A percentile compares a stretch with the other conserved stretches of the same genome.
Conservation (phyloP, 2,888 invertebrate species). For the Drosophila seclusa region DNA sequence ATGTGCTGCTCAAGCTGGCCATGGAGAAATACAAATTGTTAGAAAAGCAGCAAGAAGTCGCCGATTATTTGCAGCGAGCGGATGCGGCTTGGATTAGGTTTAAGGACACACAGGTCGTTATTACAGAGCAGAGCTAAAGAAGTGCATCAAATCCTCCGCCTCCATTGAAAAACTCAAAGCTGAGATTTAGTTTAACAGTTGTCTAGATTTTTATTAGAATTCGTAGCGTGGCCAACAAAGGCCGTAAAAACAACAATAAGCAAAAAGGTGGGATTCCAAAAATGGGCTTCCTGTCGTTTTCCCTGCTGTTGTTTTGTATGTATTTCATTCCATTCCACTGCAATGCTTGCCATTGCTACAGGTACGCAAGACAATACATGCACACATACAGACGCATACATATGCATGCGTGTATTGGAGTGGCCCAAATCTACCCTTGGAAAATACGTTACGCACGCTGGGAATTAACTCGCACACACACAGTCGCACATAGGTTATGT, state of each 20-base stretch:
- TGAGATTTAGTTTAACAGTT: slow-evolving; percentile 14
- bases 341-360: slow-evolving; percentile 47
- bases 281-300: slow-evolving; percentile 66
- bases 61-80: slow-evolving; percentile 52
- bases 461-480: slow-evolving; percentile 16
- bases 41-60: slow-evolving; percentile 54
- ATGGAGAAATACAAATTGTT: slow-evolving; percentile 64
- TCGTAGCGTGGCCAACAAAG: slow-evolving; percentile 28
- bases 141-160: neutral
- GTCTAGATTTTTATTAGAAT: slow-evolving; percentile 12
- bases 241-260: slow-evolving; percentile 43
- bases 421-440: slow-evolving; percentile 57
- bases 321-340: slow-evolving; percentile 44
- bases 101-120: slow-evolving; percentile 57
- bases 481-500: neutral
- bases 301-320: slow-evolving; percentile 16
- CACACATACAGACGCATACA: neutral
- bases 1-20: slow-evolving; percentile 64
- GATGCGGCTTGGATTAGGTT: slow-evolving; percentile 62
- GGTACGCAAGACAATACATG: slow-evolving; percentile 38
- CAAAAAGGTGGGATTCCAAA: slow-evolving; percentile 35
- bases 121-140: slow-evolving; percentile 48
- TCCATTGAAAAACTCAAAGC: slow-evolving; percentile 10
- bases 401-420: slow-evolving; percentile 11
- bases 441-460: slow-evolving; percentile 63